Evolutionary conservation across 2,113 vertebrate species (phyloP), one percentile per base, ranked within the genome.

Genomic region (Etia nguti): DNA sequence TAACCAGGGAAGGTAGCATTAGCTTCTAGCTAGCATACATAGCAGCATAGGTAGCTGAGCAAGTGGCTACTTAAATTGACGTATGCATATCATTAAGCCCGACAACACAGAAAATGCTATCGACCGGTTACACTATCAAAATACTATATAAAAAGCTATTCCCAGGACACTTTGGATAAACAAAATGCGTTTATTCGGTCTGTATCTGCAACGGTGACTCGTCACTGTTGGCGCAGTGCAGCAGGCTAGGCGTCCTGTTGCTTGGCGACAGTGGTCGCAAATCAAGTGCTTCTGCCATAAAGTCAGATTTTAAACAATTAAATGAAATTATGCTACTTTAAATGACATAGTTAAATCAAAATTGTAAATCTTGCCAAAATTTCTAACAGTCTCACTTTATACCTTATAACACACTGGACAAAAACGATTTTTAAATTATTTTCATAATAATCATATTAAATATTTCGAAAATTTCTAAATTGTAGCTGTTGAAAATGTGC

Each of bases 141-240:
- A 36, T 2, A 15, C 4, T 34, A 48, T 80, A 18, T 18, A 3
- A 6, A 12, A 2, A 6, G 4, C 5, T 1, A 3, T 2, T 18
- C 6, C 4, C 8, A 3, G 31, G 34, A 36, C 34, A 10, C 10
- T 54, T 54, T n/a, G 10, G 3, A 20, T 4, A 10, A 52, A 9
- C 52, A 70, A 29, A 13, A 15, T 4, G 16, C 18, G 26, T 26
- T n/a, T 5, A 34, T 31, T 75, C 8, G 8, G 13, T 56, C 15
- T 0, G 6, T 26, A 11, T 54, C 34, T 56, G 31, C 41, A 24
- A 11, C 68, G 36, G 10, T 11, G 36, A 79, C 16, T 81, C 20
- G 84, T 93, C 94, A 70, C 48, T 11, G 81, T 80, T 95, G 95
- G 88, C 95, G 96, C 94, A 93, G 57, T 96, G 93, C 95, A 96